Base-by-base conservation (phyloP, 2,888 invertebrate species). In the Rotaria socialis region DNA sequence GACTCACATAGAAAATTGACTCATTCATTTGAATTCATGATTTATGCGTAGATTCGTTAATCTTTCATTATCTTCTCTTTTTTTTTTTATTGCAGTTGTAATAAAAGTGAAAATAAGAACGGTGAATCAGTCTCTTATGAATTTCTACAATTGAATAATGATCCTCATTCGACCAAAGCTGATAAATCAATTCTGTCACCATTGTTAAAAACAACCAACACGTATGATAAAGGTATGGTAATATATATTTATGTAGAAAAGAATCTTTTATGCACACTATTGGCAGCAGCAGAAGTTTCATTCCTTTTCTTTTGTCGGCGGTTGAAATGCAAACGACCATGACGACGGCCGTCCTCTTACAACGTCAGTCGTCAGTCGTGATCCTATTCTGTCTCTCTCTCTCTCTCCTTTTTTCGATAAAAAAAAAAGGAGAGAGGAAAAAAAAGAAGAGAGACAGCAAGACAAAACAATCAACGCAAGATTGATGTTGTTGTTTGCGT, bases 271-370 rank as follows among this genome's bases (percentile, higher is more conserved):
- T 41, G 27, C 19, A 35, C 24, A 35, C 19, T 35, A 67, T 41
- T 67, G 35, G 67, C 67, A 67, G 67, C 67, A 41, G 16, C 67
- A 67, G 67, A 35, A 35, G 19, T 67, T 67, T 67, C 35, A 35
- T 41, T 67, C 35, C 35, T 41, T 67, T 5, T 35, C 35, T 35
- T 35, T 67, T 35, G 27, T 67, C 27, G 35, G 35, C 67, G 67
- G 35, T 16, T 19, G 35, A 67, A 67, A 67, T 67, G 67, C 67
- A 67, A 67, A 67, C 27, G 67, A 67, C 67, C 67, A 67, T 67
- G 67, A 67, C 67, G 67, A 67, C 67, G 67, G 67, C 67, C 67
- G 67, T 67, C 67, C 67, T 67, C 35, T 67, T 67, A 41, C 67
- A 35, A 19, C 67, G 67, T 67, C 35, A 67, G 67, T 67, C 67